phyloP scores from a whole-genome alignment of 2,113 vertebrate genomes.

The Cettia cetti region DNA sequence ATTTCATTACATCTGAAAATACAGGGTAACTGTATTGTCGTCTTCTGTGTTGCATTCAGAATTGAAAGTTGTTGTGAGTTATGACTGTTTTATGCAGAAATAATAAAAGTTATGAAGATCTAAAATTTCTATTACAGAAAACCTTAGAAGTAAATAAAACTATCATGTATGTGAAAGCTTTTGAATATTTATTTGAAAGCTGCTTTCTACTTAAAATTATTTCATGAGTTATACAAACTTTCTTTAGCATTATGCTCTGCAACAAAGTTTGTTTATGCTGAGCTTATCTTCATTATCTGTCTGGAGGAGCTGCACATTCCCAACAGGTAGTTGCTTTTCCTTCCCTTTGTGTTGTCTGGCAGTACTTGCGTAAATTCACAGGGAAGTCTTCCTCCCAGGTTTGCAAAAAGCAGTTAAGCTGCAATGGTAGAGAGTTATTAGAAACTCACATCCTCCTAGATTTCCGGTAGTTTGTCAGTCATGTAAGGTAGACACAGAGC shows the following conservation, averaged over 20 bases:
- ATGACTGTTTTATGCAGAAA: not conserved
- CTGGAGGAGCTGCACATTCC: not conserved
- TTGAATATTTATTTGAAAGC: not conserved
- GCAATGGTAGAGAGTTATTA: not conserved
- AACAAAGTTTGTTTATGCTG: not conserved
- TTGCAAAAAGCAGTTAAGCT: not conserved
- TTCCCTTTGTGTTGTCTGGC: not conserved
- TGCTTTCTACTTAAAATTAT: not conserved
- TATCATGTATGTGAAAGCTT: not conserved
- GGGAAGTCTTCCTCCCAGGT: not conserved
- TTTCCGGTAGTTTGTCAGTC: not conserved
- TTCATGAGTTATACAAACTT: not conserved
- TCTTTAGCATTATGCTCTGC: not conserved
- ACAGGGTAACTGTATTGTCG: not conserved
- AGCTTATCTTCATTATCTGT: not conserved
- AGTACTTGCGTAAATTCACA: not conserved
- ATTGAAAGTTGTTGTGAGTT: not conserved
- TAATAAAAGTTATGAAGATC: not conserved
- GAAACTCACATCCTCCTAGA: not conserved
- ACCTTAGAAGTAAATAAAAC: not conserved
- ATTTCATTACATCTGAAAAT: not conserved
- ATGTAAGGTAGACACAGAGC: not conserved
- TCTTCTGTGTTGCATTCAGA: not conserved
- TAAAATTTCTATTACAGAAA: not conserved
- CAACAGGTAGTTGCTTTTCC: not conserved